A percentile compares a stretch with the other conserved stretches of the same genome.
Evolutionary conservation across 2,888 invertebrate species (phyloP).

Genomic region (Mycalesis mineus): DNA sequence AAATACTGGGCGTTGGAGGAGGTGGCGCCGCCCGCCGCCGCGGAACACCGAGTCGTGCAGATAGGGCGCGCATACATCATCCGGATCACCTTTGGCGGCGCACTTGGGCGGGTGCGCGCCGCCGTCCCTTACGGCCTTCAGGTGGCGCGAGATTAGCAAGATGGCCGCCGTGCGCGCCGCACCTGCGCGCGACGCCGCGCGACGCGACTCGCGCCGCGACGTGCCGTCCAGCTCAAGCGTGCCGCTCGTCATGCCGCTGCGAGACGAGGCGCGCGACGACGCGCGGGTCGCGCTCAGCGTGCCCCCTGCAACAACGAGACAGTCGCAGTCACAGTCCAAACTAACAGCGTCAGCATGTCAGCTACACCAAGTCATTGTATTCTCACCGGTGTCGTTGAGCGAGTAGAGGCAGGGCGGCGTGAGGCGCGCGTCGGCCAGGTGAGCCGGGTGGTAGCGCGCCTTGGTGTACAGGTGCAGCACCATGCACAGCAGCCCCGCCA

Average conservation of each 20-base stretch:
- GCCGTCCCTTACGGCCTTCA: constrained; percentile 80
- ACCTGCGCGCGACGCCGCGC: constrained; percentile 91
- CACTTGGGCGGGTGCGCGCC: constrained; percentile 76
- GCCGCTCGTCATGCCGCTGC: constrained; percentile 72
- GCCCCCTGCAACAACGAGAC: constrained; percentile 59
- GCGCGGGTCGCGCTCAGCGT: constrained; percentile 77
- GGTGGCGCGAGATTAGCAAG: constrained; percentile 95
- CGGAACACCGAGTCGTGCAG: constrained; percentile 66
- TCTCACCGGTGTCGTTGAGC: constrained; percentile 86
- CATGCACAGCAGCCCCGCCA: constrained; percentile 92
- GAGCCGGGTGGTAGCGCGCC: constrained; percentile 82
- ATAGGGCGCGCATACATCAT: constrained; percentile 73
- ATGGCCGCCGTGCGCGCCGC: constrained; percentile 95
- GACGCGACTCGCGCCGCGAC: constrained; percentile 63
- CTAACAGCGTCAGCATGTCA: too few relatives aligned
- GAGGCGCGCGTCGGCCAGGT: constrained; percentile 89
- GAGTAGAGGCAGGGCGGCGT: constrained; percentile 91
- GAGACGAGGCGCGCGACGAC: constrained; percentile 67
- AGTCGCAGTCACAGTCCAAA: background rate
- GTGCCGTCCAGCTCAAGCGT: constrained; percentile 59
- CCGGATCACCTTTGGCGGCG: constrained; percentile 79
- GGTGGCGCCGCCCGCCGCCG: constrained; percentile 38
- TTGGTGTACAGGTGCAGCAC: constrained; percentile 90
- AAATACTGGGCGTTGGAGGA: constrained; percentile 35
- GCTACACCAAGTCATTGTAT: background rate